A percentile compares a stretch with the other conserved stretches of the same genome.
These are phyloP conservation scores for Agelas oroides DNA, from an alignment of 37 sponge, comb jelly and placozoan species.

Conservation along the genomic window DNA sequence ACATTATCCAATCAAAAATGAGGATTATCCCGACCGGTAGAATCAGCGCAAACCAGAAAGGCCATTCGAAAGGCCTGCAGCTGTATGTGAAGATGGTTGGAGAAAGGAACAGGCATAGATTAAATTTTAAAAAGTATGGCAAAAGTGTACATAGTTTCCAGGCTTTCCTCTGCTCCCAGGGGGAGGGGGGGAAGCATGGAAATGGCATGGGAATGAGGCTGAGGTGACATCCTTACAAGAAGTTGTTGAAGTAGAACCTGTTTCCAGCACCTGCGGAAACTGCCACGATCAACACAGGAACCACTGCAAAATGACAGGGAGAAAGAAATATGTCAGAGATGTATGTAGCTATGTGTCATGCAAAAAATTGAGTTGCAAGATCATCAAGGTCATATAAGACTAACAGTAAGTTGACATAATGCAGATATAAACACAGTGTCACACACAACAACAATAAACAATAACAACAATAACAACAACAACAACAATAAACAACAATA, in stretches of 20 bases:
- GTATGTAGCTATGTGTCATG: too few relatives aligned
- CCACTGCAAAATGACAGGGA: not conserved
- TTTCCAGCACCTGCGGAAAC: slow-evolving; percentile 24
- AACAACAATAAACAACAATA: not conserved
- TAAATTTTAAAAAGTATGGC: too few relatives aligned
- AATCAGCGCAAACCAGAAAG: slow-evolving; percentile 47
- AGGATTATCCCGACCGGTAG: slow-evolving; percentile 47
- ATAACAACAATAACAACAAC: not conserved
- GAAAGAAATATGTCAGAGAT: not conserved
- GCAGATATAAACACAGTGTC: too few relatives aligned
- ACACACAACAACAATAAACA: too few relatives aligned
- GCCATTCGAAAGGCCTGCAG: slow-evolving; percentile 30
- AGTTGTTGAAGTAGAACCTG: not conserved
- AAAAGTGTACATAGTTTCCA: too few relatives aligned
- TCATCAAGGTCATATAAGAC: too few relatives aligned
- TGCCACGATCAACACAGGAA: slow-evolving; percentile 7
- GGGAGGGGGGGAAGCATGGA: too few relatives aligned
- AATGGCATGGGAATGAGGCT: too few relatives aligned
- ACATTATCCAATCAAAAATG: slow-evolving; percentile 46
- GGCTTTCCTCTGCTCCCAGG: too few relatives aligned
- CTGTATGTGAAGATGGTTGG: slow-evolving; percentile 4
- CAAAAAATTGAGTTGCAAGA: too few relatives aligned
- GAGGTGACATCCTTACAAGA: not conserved
- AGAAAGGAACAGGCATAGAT: not conserved
- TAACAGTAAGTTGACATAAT: too few relatives aligned